These are phyloP conservation scores for Leptopilina syphax DNA, from an alignment of 2,888 invertebrate genomes.

Conservation along the genomic window DNA sequence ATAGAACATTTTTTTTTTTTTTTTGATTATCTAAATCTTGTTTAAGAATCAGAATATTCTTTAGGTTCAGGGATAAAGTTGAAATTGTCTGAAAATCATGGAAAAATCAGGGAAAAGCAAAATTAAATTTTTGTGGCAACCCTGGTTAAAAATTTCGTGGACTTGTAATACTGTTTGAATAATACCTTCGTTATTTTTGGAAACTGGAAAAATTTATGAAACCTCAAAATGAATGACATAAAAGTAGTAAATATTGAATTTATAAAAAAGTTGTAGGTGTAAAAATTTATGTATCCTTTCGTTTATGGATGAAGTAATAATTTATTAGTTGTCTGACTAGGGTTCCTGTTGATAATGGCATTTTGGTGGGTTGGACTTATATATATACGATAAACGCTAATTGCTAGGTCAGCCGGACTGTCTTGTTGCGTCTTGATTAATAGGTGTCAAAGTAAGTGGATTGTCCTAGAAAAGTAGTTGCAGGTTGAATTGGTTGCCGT, in stretches of 20 bases:
- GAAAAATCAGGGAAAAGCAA: too few species aligned
- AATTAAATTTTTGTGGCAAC: too few species aligned
- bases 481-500: conserved; percentile 22
- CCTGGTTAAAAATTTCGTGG: too few species aligned
- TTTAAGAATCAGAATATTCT: too few species aligned
- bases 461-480: conserved; percentile 43
- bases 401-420: conserved; percentile 42
- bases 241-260: neutral
- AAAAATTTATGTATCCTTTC: conserved; percentile 8
- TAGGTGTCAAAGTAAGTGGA: conserved; percentile 36
- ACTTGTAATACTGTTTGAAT: too few species aligned
- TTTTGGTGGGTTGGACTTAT: conserved; percentile 33
- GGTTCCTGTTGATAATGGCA: conserved; percentile 20
- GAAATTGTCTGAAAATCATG: too few species aligned
- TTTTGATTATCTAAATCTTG: too few species aligned
- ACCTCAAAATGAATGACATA: too few species aligned
- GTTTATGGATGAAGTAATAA: conserved; percentile 18
- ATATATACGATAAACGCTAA: conserved; percentile 35
- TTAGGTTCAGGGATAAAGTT: too few species aligned
- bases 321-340: conserved; percentile 28
- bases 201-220: too few species aligned
- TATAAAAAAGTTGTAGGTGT: neutral
- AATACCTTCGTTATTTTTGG: too few species aligned
- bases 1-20: too few species aligned
- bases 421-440: conserved; percentile 43